Percentiles rank a stretch among this genome's conserved stretches.
These are phyloP conservation scores for Hydrophis major DNA, from an alignment of 2,797 vertebrate species.

Conservation along the genomic window DNA sequence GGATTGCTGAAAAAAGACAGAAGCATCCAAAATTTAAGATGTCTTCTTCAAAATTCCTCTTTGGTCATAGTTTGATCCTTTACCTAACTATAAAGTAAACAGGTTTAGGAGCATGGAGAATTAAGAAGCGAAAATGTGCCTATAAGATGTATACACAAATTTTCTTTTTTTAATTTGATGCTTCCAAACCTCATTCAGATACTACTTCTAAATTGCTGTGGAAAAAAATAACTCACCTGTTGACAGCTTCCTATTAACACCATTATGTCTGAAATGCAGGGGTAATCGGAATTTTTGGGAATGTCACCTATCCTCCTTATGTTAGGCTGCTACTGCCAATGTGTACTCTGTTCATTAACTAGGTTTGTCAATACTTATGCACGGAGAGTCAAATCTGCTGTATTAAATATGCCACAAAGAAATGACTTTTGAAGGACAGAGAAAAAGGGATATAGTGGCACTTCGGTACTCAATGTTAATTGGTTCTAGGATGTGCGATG, in stretches of 20 bases:
- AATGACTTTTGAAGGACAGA: background rate
- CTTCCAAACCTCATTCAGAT: background rate
- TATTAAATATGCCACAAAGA: background rate
- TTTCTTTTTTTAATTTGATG: background rate
- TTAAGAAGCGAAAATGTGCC: background rate
- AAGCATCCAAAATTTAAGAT: background rate
- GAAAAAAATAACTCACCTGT: background rate
- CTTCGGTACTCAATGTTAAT: too few species aligned
- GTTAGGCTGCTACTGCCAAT: background rate
- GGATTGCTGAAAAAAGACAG: background rate
- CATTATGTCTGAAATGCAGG: background rate
- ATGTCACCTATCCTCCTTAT: background rate
- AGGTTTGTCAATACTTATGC: background rate
- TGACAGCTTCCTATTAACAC: background rate
- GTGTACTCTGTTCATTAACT: background rate
- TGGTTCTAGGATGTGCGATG: too few species aligned
- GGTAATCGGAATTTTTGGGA: background rate
- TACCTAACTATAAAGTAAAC: background rate
- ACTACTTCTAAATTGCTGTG: background rate
- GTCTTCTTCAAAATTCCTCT: background rate
- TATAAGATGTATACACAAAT: background rate
- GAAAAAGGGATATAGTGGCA: background rate
- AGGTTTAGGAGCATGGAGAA: background rate
- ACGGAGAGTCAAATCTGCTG: background rate
- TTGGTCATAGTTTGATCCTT: background rate